Evolutionary conservation across 2,888 invertebrate genomes (phyloP).

Genomic region (Panzeria rudis): DNA sequence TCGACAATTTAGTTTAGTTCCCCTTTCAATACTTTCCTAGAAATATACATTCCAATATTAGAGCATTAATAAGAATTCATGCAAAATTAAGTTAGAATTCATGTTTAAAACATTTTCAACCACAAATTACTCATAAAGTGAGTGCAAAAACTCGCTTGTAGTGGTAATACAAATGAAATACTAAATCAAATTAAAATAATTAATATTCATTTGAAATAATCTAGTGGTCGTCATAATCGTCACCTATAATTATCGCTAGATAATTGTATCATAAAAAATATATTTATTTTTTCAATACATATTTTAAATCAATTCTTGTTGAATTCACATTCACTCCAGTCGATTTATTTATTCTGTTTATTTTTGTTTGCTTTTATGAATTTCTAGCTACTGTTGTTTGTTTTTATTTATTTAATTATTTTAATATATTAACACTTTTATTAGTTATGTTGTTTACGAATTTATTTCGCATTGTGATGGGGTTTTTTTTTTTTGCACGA

Average conservation of each 20-base stretch:
- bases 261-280: constrained; percentile 27
- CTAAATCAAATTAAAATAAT: background rate
- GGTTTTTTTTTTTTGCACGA: constrained; percentile 15
- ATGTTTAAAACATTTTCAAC: background rate
- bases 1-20: background rate
- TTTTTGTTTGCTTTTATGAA: background rate
- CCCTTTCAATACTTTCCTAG: background rate
- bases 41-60: background rate
- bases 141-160: background rate
- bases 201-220: constrained; percentile 26
- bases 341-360: background rate
- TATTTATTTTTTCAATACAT: background rate
- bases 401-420: constrained; percentile 15
- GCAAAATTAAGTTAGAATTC: background rate
- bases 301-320: constrained; percentile 19
- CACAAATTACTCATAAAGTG: constrained; percentile 7
- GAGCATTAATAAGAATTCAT: background rate
- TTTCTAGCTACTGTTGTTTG: background rate
- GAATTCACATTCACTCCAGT: background rate
- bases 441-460: constrained; percentile 14
- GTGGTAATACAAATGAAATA: background rate
- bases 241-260: constrained; percentile 16
- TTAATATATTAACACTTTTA: constrained; percentile 40
- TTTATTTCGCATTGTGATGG: background rate
- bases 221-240: background rate